Base-by-base conservation (phyloP, 2,797 vertebrate genomes). In the Corythornis leucogaster region DNA sequence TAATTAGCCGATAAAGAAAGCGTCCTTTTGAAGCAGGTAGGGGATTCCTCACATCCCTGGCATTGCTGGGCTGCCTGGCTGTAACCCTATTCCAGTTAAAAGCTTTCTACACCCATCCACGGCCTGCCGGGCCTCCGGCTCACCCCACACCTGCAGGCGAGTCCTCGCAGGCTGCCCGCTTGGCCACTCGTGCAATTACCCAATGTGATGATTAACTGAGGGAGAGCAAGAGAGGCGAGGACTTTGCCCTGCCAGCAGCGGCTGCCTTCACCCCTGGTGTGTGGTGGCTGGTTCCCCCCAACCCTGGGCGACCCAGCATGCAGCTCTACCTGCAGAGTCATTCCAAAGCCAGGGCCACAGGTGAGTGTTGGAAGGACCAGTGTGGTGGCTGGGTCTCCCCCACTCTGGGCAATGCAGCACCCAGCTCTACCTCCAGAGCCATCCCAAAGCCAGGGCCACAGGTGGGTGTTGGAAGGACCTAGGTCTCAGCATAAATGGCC, bases 31-130 rank as follows among this genome's bases (percentile, higher is more conserved):
- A 97, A 96, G 91, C 73, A 88, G 75, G 74, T 77, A 70, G 80
- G 66, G 87, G 94, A 97, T 97, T 97, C 96, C 93, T 95, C 17
- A 0, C 95, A 95, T 97, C 96, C 81, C 92, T 96, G 95, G 94
- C 95, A 97, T 97, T 94, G 89, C 95, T 97, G 92, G 94, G 90
- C 96, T 95, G 95, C 93, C 95, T 96, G 80, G 66, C 84, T 94
- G 96, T 95, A 97, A 97, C 93, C 33, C 90, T 96, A 97, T 94
- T 95, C 96, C 96, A 94, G 93, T 96, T 96, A 89, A 96, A 96
- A 97, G 96, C 82, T 62, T 96, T 95, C 92, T 85, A 77, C 31
- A 1, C 66, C 38, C 59, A 0, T 74, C 89, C 80, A 68, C 4
- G 0, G 80, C 79, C n/a, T 1, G 2, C 18, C 1, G 18, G 69